phyloP scores from a whole-genome alignment of 2,113 vertebrate species.

The Pseudorhombus dupliciocellatus region DNA sequence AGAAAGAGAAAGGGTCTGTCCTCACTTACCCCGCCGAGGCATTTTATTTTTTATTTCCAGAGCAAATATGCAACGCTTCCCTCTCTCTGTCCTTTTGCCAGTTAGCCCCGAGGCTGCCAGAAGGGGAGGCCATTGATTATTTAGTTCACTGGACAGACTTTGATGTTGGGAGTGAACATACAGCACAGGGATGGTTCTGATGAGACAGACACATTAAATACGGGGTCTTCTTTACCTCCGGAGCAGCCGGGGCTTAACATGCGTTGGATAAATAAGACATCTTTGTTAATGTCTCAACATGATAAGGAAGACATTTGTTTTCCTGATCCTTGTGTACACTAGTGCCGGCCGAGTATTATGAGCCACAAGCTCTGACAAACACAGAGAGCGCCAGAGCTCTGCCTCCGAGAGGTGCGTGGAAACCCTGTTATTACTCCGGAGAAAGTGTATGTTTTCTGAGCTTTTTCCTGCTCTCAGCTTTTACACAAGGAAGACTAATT shows the following conservation, averaged over 20 bases:
- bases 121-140: constrained; percentile 68
- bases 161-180: constrained; percentile 58
- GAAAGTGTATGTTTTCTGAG: constrained; percentile 62
- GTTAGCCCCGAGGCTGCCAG: constrained; percentile 55
- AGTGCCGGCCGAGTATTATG: constrained; percentile 25
- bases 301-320: background rate
- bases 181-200: constrained; percentile 45
- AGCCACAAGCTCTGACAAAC: constrained; percentile 21
- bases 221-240: constrained; percentile 42
- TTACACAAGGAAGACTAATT: constrained; percentile 77
- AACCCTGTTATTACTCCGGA: constrained; percentile 58
- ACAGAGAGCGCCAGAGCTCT: constrained; percentile 19
- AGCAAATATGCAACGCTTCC: constrained; percentile 53
- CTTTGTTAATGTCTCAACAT: constrained; percentile 22
- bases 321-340: constrained; percentile 25
- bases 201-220: constrained; percentile 59
- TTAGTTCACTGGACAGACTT: constrained; percentile 58
- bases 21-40: constrained; percentile 36
- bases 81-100: constrained; percentile 43
- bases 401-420: constrained; percentile 20
- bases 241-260: constrained; percentile 19
- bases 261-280: constrained; percentile 24
- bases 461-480: constrained; percentile 64
- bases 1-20: constrained; percentile 47
- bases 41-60: background rate